Conservation (phyloP, 2,113 vertebrate genomes). For the Rhea americana region DNA sequence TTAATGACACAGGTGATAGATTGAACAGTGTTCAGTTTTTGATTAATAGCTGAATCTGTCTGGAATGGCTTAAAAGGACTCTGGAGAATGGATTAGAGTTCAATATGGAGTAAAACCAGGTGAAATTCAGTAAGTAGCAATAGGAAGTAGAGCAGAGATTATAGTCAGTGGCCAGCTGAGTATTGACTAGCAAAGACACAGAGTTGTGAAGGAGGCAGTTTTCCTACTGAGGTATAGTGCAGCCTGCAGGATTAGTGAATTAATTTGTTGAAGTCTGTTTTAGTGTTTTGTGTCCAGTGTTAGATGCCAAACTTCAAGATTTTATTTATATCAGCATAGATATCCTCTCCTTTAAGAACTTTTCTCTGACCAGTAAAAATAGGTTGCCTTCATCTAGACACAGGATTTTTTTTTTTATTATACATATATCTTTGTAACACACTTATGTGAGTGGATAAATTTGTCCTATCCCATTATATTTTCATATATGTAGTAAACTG, state of each 20-base stretch:
- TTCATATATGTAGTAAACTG: background rate
- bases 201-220: background rate
- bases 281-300: background rate
- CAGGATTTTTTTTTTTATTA: background rate
- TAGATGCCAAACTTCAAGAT: background rate
- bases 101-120: background rate
- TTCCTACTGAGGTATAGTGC: rapidly evolving
- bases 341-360: background rate
- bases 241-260: background rate
- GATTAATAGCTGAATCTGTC: background rate
- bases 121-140: background rate
- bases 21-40: background rate
- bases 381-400: background rate
- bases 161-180: background rate
- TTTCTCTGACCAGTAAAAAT: background rate
- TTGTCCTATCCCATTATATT: background rate
- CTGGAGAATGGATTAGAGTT: background rate
- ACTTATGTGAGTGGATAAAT: rapidly evolving
- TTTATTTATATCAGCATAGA: background rate
- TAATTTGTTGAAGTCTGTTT: background rate
- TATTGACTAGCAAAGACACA: background rate
- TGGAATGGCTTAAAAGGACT: background rate
- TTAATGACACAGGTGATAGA: background rate
- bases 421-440: too few species aligned
- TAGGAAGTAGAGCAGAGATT: background rate